Evolutionary conservation across 2,888 invertebrate species (phyloP).

Genomic region (Athetis lepigone): DNA sequence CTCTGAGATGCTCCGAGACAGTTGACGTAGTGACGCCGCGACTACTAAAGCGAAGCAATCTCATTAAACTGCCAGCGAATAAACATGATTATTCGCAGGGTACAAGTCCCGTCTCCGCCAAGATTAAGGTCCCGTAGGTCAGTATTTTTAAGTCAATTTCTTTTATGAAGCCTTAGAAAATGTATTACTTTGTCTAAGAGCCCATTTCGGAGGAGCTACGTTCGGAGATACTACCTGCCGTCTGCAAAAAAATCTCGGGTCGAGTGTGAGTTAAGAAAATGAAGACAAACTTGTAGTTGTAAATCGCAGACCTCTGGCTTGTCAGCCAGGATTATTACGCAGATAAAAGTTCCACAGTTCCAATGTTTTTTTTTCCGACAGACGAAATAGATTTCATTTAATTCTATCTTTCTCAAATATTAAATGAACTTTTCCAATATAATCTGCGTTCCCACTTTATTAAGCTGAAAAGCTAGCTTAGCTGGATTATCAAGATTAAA

Average conservation of each 20-base stretch:
- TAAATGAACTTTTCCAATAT: slow-evolving; percentile 36
- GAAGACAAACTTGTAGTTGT: slow-evolving; percentile 52
- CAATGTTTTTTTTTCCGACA: slow-evolving; percentile 24
- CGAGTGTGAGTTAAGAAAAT: slow-evolving; percentile 42
- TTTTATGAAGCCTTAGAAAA: slow-evolving; percentile 62
- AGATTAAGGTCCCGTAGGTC: slow-evolving; percentile 68
- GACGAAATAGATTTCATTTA: slow-evolving; percentile 28
- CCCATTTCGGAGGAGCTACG: slow-evolving; percentile 57
- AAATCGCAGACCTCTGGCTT: slow-evolving; percentile 45
- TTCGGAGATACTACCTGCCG: slow-evolving; percentile 50
- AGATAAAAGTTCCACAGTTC: slow-evolving; percentile 28
- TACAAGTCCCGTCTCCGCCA: slow-evolving; percentile 60
- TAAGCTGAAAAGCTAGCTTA: slow-evolving; percentile 22
- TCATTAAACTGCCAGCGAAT: slow-evolving; percentile 72
- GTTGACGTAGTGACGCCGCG: slow-evolving; percentile 52
- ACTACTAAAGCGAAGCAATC: slow-evolving; percentile 67
- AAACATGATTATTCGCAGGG: slow-evolving; percentile 72
- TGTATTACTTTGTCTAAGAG: slow-evolving; percentile 59
- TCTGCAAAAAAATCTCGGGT: slow-evolving; percentile 43
- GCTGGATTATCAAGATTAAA: slow-evolving; percentile 17
- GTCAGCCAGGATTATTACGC: slow-evolving; percentile 46
- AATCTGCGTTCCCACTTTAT: slow-evolving; percentile 32
- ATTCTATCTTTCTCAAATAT: slow-evolving; percentile 37
- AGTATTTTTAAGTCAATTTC: slow-evolving; percentile 70
- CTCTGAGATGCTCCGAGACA: slow-evolving; percentile 37